These are phyloP conservation scores for Avahi laniger DNA, from an alignment of 2,797 vertebrate species.

Conservation along the genomic window DNA sequence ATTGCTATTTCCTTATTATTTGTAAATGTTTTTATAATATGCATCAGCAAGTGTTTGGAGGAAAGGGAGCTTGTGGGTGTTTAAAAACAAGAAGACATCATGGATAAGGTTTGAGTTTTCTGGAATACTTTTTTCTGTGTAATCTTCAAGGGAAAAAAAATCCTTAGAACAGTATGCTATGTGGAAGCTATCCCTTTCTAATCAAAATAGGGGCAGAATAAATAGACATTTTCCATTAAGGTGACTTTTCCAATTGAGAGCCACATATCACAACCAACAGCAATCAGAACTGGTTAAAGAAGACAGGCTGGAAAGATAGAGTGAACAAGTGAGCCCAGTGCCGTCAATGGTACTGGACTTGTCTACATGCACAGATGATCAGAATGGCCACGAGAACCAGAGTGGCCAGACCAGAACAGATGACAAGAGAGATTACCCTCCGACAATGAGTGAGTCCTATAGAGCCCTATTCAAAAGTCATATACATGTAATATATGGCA, in stretches of 20 bases:
- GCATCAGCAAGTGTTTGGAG: not conserved
- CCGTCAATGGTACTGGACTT: not conserved
- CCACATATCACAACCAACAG: not conserved
- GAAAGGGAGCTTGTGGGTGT: not conserved
- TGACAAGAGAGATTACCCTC: not conserved
- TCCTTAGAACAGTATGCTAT: not conserved
- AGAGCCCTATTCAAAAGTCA: not conserved
- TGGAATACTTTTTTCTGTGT: not conserved
- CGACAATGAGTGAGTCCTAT: not conserved
- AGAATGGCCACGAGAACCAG: not conserved
- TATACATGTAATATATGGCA: not conserved
- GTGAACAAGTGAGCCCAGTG: not conserved
- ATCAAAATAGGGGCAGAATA: not conserved
- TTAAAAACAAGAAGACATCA: not conserved
- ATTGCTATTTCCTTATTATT: not conserved
- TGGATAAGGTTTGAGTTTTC: not conserved
- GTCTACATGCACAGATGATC: not conserved
- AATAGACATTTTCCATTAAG: not conserved
- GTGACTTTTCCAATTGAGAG: not conserved
- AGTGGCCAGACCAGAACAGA: not conserved
- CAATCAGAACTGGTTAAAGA: not conserved
- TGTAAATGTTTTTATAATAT: not conserved
- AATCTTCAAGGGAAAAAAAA: not conserved
- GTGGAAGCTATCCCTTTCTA: not conserved
- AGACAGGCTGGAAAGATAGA: not conserved